Evolutionary conservation across 2,888 invertebrate species (phyloP), one percentile per base, ranked within the genome.

Genomic region (Ormyrus nitidulus): DNA sequence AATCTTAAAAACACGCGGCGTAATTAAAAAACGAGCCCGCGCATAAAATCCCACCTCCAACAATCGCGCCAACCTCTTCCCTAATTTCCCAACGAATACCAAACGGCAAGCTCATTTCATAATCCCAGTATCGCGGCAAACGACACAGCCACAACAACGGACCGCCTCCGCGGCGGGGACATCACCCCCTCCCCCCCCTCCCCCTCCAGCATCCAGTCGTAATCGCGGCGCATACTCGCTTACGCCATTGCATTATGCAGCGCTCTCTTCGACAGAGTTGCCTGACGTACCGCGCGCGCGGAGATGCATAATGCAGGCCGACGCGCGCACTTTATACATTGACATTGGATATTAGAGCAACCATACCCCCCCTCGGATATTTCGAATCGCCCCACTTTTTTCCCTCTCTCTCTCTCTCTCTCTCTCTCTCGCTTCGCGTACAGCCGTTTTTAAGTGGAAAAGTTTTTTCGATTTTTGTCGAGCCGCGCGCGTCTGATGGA

Each of bases 261-360:
- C 59, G 19, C 49, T 48, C 53, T 34, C 34, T 34, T 34, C 34
- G 34, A 34, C 34, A 34, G 34, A 53, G 51, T 19, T 54, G 58
- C 13, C 61, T 62, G 49, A 19, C 58, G 56, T 58, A 46, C 72
- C 48, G n/a, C 51, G 13, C 19, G 58, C 19, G 11, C 34, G 54
- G 56, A 46, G 68, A 80, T 77, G 80, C 77, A 80, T 80, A 77
- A 80, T 80, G 80, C 80, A 80, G 73, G 7, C 19, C 69, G 70
- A 65, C 65, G 70, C 71, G 53, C 66, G 62, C 76, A 72, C 66
- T 72, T 80, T 72, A 68, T 70, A 75, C 71, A 81, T 81, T 53
- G 80, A 73, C 80, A 70, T 73, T 68, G 68, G 73, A 77, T 77
- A 80, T 80, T 62, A 77, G 77, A 75, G 79, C 62, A 65, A 69